Conservation (phyloP, 2,888 invertebrate species). For the Archaeoteleia sp. region DNA sequence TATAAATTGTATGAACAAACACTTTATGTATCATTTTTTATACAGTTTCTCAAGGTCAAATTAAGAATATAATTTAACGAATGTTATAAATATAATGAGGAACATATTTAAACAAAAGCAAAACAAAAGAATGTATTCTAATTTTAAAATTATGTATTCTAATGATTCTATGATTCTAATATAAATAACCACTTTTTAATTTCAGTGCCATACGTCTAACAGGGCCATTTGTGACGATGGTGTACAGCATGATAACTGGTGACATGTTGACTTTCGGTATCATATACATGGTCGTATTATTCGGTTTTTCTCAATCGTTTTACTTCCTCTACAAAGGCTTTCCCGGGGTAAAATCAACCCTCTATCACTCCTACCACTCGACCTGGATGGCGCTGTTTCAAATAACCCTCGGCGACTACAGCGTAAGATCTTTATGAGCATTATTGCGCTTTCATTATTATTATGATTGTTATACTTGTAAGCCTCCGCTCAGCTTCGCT, state of each 20-base stretch:
- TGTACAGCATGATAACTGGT: slow-evolving; percentile 98
- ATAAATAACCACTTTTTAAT: no score
- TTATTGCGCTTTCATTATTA: slow-evolving; percentile 42
- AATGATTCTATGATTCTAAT: no score
- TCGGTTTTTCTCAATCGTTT: slow-evolving; percentile 97
- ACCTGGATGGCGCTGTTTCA: slow-evolving; percentile 99
- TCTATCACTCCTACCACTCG: slow-evolving; percentile 89
- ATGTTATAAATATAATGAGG: no score
- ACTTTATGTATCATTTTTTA: no score
- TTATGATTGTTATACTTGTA: slow-evolving; percentile 28
- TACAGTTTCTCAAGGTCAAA: no score
- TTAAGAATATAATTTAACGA: no score
- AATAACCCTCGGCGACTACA: slow-evolving; percentile 98
- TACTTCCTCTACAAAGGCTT: slow-evolving; percentile 95
- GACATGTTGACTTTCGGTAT: slow-evolving; percentile 99
- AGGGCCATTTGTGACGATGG: slow-evolving; percentile 99
- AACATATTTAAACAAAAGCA: no score
- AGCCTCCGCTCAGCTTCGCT: slow-evolving; percentile 20
- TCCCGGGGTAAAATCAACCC: slow-evolving; percentile 86
- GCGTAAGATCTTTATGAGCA: slow-evolving; percentile 79
- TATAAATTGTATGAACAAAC: no score
- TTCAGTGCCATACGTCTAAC: slow-evolving; percentile 92
- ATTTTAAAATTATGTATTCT: no score
- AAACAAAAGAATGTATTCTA: no score
- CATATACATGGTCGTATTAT: slow-evolving; percentile 94